Base-by-base conservation (phyloP, 2,113 vertebrate genomes). In the Sander vitreus region DNA sequence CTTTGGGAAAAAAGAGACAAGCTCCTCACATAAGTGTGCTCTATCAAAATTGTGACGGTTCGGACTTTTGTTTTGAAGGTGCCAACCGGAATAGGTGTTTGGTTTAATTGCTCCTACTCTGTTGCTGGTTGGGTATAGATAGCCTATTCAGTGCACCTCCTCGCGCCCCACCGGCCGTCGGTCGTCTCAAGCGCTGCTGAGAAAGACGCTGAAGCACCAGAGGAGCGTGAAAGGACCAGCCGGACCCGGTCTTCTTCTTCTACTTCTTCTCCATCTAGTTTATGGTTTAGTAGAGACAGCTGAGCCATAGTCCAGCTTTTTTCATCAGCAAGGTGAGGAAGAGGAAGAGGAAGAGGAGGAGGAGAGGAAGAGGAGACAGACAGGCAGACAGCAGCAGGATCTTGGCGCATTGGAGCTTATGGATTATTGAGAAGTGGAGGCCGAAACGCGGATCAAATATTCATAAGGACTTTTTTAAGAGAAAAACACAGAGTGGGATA, bases 351-450 rank as follows among this genome's bases (percentile, higher is more conserved):
- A n/a, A n/a, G 81, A 73, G 36, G 43, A 78, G 70, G 86, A 80
- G 80, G 78, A 82, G 69, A 47, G 62, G 73, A 60, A 10, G 21
- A 23, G 21, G 45, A 76, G 78, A 73, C 69, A 58, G 65, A 71
- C 69, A 69, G 83, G 57, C 80, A 67, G 75, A 43, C 68, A 81
- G 69, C 43, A 80, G 64, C 92, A 88, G 91, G 36, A 81, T 88
- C 76, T 82, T 92, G 93, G 92, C 95, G 93, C 96, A 95, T 91
- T 93, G 95, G 93, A 95, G 94, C 91, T 95, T 92, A 93, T 91
- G 93, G 91, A 92, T 93, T 93, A 93, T 93, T 93, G 80, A 94
- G 79, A 91, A 93, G 85, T 89, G 88, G 76, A 87, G 82, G 83
- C 81, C 73, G 66, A 81, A 76, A 81, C 81, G 66, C 76, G 77